A percentile compares a stretch with the other conserved stretches of the same genome.
Conservation (phyloP, 2,888 invertebrate species). For the Halocaridina rubra region DNA sequence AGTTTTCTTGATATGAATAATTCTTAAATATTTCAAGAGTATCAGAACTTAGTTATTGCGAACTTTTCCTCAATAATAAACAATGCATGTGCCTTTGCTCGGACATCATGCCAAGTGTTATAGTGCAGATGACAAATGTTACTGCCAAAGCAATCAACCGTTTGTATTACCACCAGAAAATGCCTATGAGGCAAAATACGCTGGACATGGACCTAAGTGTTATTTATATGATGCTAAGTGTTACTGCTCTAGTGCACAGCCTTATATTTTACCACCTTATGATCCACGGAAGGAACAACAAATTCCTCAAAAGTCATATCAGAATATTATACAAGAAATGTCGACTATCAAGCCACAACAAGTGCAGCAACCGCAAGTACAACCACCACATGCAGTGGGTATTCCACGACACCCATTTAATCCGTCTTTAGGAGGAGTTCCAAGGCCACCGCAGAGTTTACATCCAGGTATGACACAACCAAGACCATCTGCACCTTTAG, state of each 20-base stretch:
- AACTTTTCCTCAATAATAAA: not conserved
- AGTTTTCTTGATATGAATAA: no score
- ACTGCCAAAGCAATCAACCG: not conserved
- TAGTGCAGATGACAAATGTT: not conserved
- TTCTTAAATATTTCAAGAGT: no score
- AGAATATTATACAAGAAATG: no score
- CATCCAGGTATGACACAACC: no score
- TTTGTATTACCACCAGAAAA: not conserved
- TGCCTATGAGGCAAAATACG: not conserved
- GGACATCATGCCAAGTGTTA: constrained; percentile 29
- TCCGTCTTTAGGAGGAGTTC: no score
- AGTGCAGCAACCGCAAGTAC: not conserved
- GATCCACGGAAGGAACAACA: no score
- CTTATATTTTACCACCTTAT: not conserved
- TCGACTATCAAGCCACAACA: not conserved
- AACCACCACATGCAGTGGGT: not conserved
- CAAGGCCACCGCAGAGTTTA: no score
- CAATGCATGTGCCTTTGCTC: not conserved
- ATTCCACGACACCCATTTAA: no score
- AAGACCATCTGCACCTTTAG: no score
- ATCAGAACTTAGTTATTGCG: no score
- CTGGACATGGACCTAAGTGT: not conserved
- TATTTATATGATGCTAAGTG: not conserved
- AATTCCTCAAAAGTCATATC: no score
- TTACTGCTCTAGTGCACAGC: not conserved